Conservation (phyloP, 2,113 vertebrate genomes). For the Petaurus breviceps region DNA sequence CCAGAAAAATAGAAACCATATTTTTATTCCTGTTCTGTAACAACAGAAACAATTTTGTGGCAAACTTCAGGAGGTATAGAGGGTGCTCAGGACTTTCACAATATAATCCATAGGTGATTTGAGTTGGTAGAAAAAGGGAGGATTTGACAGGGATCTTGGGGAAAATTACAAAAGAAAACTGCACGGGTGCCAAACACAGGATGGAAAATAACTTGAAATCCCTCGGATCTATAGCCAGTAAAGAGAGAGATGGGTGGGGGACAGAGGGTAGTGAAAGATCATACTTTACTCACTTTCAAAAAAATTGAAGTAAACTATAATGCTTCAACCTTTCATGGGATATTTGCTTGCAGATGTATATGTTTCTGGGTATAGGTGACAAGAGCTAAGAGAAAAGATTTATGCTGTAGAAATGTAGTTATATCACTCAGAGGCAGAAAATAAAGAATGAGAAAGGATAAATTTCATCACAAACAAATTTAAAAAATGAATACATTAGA, state of each 20-base stretch:
- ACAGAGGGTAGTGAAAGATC: neutral
- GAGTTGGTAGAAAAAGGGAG: slow-evolving; percentile 61
- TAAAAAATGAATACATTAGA: neutral
- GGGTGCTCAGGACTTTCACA: slow-evolving; percentile 15
- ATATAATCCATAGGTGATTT: slow-evolving; percentile 55
- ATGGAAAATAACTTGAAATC: slow-evolving; percentile 60
- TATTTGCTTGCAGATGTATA: neutral
- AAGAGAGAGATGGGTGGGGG: neutral
- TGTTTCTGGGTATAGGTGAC: neutral
- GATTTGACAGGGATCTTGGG: slow-evolving; percentile 37
- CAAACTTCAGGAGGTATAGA: slow-evolving; percentile 64
- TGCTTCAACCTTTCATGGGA: neutral
- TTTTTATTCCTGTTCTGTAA: slow-evolving; percentile 65
- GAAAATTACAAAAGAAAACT: slow-evolving; percentile 34
- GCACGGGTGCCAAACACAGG: slow-evolving; percentile 28
- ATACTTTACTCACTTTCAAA: slow-evolving; percentile 34
- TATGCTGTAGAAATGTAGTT: neutral
- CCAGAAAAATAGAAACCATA: slow-evolving; percentile 62
- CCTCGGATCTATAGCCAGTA: slow-evolving; percentile 13
- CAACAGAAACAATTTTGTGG: slow-evolving; percentile 72
- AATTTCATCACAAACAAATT: neutral
- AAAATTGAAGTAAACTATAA: slow-evolving; percentile 9
- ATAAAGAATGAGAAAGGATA: neutral
- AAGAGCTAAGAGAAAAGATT: neutral
- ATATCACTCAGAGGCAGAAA: neutral